phyloP scores from a whole-genome alignment of 2,113 vertebrate genomes.

The Oreochromis spilurus region DNA sequence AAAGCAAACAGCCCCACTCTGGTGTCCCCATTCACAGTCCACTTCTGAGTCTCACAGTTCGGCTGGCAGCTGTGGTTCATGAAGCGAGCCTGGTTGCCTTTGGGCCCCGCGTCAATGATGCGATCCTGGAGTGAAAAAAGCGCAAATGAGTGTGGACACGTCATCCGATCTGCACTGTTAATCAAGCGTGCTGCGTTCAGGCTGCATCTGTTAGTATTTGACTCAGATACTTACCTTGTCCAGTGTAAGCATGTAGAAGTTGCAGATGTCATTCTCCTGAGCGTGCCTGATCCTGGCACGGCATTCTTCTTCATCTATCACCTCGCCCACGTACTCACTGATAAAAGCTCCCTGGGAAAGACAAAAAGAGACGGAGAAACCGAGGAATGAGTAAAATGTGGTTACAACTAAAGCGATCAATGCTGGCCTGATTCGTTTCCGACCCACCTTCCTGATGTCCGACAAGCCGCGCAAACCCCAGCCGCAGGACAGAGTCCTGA shows the following conservation, averaged over 20 bases:
- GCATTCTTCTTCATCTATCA: slow-evolving; percentile 98
- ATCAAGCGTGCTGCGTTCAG: background rate
- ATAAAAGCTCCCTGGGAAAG: slow-evolving; percentile 90
- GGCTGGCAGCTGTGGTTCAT: slow-evolving; percentile 99
- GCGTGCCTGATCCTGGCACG: slow-evolving; percentile 89
- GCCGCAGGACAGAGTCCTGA: slow-evolving; percentile 86
- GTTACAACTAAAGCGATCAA: rapidly evolving
- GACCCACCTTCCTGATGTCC: slow-evolving; percentile 90
- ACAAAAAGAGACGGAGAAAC: background rate
- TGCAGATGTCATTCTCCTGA: slow-evolving; percentile 94
- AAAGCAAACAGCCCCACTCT: slow-evolving; percentile 94
- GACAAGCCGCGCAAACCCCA: slow-evolving; percentile 87
- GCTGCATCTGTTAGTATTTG: background rate
- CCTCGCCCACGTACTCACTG: slow-evolving; percentile 96
- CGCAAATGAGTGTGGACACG: background rate
- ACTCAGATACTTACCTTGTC: slow-evolving; percentile 81
- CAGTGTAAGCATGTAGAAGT: slow-evolving; percentile 98
- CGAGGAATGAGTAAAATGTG: background rate
- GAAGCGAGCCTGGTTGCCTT: slow-evolving; percentile 96
- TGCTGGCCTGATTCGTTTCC: background rate
- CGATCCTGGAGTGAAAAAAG: slow-evolving; percentile 81
- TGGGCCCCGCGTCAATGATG: slow-evolving; percentile 96
- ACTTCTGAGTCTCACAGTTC: slow-evolving; percentile 98
- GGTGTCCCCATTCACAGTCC: slow-evolving; percentile 97
- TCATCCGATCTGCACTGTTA: background rate